Percentiles rank a stretch among this genome's conserved stretches.
Conservation (phyloP, 2,113 vertebrate species). For the Capricornis sumatraensis region DNA sequence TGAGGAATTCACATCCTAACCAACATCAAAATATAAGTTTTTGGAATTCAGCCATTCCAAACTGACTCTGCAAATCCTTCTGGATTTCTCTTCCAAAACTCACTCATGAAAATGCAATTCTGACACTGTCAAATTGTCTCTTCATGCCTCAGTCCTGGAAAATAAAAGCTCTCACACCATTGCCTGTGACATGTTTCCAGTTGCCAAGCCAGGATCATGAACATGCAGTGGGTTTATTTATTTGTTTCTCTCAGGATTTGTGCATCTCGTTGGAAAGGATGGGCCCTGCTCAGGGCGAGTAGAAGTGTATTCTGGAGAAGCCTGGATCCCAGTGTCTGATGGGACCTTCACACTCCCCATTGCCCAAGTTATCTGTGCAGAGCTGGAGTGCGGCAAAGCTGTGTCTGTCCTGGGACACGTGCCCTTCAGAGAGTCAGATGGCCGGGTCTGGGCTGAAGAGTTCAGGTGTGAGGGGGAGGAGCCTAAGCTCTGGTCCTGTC, state of each 20-base stretch:
- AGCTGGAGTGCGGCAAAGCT: too few relatives aligned
- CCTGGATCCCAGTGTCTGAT: not conserved
- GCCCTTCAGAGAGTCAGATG: too few relatives aligned
- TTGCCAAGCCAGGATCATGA: not conserved
- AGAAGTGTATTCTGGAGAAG: not conserved
- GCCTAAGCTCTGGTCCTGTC: too few relatives aligned
- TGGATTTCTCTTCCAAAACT: not conserved
- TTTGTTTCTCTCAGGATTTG: too few relatives aligned
- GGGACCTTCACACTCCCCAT: too few relatives aligned
- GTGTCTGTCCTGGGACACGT: too few relatives aligned
- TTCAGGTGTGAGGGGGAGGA: too few relatives aligned
- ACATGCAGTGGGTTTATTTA: not conserved
- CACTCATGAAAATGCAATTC: not conserved
- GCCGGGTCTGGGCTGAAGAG: too few relatives aligned
- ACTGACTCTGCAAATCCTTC: not conserved
- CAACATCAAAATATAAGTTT: not conserved
- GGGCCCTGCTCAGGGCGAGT: not conserved
- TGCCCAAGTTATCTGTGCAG: too few relatives aligned
- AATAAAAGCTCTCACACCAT: not conserved
- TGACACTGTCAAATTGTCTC: not conserved
- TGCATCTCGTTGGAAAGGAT: too few relatives aligned
- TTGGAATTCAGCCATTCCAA: not conserved
- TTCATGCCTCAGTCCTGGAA: not conserved
- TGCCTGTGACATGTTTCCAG: not conserved
- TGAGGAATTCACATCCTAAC: not conserved